These are phyloP conservation scores for Myiothlypis coronata DNA, from an alignment of 2,797 vertebrate genomes.

Conservation along the genomic window DNA sequence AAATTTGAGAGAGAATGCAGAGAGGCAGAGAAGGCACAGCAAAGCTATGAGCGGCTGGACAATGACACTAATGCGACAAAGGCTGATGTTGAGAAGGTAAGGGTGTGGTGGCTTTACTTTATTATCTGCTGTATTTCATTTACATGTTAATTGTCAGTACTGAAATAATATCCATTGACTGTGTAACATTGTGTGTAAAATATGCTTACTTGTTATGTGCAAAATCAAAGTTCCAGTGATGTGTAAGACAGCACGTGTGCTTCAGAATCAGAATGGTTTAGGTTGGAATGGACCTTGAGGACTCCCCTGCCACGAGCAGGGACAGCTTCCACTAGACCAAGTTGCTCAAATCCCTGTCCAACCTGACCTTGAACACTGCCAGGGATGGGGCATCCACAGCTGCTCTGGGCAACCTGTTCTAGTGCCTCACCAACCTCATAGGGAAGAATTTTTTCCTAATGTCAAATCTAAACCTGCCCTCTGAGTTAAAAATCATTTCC, in stretches of 20 bases:
- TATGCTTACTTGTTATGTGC: neutral
- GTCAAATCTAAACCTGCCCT: neutral
- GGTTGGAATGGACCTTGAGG: neutral
- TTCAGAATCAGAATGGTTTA: neutral
- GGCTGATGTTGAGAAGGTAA: conserved; percentile 98
- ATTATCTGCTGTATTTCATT: neutral
- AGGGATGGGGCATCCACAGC: neutral
- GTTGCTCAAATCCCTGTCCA: neutral
- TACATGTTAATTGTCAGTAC: neutral
- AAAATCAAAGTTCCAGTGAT: neutral
- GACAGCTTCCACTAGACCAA: neutral
- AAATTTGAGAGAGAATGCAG: conserved; percentile 97
- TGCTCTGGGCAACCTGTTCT: neutral
- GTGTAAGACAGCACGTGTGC: neutral
- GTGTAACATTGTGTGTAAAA: neutral
- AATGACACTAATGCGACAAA: conserved; percentile 97
- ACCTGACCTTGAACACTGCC: neutral
- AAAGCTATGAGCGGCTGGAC: conserved; percentile 90
- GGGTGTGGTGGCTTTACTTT: neutral
- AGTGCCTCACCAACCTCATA: neutral
- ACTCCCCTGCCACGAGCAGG: neutral
- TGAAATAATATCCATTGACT: neutral
- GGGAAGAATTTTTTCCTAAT: neutral
- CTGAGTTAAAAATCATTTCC: neutral
- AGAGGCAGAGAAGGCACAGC: conserved; percentile 95